Evolutionary conservation across 2,888 invertebrate species (phyloP), one percentile per base, ranked within the genome.

Genomic region (Limenitis camilla): DNA sequence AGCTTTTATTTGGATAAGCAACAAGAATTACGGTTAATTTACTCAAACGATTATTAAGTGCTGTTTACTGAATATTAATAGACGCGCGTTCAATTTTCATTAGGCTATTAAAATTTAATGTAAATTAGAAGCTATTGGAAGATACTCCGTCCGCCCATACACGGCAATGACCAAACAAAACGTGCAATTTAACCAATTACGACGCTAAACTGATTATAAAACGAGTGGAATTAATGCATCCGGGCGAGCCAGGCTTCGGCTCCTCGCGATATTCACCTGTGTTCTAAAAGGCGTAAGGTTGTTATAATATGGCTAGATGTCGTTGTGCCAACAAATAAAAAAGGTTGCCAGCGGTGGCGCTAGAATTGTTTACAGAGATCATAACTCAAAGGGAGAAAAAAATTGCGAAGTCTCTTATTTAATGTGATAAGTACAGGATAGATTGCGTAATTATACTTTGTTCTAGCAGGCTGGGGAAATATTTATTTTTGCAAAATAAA

Each of bases 221-320:
- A 64, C 61, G 64, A 48, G 58, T 59, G 59, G 62, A 68, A 66
- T 66, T 64, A 66, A 67, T 64, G 63, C 66, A 66, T 66, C 65
- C 65, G 63, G 62, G 58, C 58, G 36, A 38, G 46, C 36, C 49
- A 40, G 19, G 49, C 43, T 40, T 33, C n/a, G n/a, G 11, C 30
- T 33, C 33, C 33, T 30, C n/a, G 38, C 49, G 42, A 59, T 53
- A 50, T 39, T 61, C 51, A 59, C 50, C 60, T 55, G 51, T 61
- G 53, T 49, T 35, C 9, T 31, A 8, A 36, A 44, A 40, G 42
- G 28, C 38, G 52, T 57, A 61, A 49, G 45, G 56, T 55, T 31
- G 42, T 42, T 10, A 7, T 47, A 43, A 31, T 38, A 29, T 48
- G 52, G 52, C 43, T 49, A 40, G 49, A 49, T 44, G 36, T 41